Percentiles rank a stretch among this genome's conserved stretches.
phyloP scores from a whole-genome alignment of 64 coral and sea anemone species.

The Platygyra sinensis region DNA sequence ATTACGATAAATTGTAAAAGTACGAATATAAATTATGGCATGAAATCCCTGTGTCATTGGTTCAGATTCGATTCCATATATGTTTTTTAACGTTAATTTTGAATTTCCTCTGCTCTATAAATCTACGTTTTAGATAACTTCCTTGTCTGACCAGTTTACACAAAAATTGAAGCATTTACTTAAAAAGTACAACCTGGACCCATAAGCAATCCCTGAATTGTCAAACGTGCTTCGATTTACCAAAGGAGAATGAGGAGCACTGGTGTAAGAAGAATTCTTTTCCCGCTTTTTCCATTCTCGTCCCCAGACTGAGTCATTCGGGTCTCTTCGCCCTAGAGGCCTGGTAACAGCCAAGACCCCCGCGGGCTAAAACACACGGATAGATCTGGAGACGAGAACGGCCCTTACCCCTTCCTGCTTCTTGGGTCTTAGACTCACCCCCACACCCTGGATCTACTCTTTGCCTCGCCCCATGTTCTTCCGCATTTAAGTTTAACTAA shows the following conservation, averaged over 20 bases:
- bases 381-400: neutral
- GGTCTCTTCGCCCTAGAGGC: neutral
- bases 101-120: too few relatives aligned
- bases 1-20: too few relatives aligned
- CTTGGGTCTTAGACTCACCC: neutral
- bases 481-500: neutral
- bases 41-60: too few relatives aligned
- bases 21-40: too few relatives aligned
- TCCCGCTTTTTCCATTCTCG: neutral
- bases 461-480: neutral
- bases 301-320: neutral
- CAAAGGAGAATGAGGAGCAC: neutral
- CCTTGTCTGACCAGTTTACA: too few relatives aligned
- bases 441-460: neutral
- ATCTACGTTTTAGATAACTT: too few relatives aligned
- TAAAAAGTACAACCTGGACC: too few relatives aligned
- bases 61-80: too few relatives aligned
- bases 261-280: neutral
- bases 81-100: too few relatives aligned
- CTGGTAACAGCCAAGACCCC: neutral
- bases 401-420: neutral
- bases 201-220: too few relatives aligned
- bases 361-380: neutral
- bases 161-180: too few relatives aligned
- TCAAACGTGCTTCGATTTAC: too few relatives aligned